Percentiles rank a stretch among this genome's conserved stretches.
Conservation (phyloP, 2,113 vertebrate species). For the Alethe diademata region DNA sequence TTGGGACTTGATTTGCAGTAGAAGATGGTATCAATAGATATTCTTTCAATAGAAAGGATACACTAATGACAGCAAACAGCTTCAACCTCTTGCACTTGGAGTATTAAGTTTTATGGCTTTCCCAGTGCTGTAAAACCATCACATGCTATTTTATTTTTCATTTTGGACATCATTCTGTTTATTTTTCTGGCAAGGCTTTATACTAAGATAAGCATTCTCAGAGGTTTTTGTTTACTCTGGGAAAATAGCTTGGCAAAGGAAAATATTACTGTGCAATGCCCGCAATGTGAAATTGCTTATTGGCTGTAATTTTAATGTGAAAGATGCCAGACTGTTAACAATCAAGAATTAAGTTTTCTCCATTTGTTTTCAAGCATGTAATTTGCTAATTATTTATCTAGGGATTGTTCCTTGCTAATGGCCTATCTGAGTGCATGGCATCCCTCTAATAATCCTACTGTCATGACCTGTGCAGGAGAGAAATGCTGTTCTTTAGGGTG, state of each 20-base stretch:
- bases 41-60: not conserved
- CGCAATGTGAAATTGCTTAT: not conserved
- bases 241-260: conserved; percentile 30
- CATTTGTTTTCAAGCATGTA: not conserved
- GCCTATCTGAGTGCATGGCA: not conserved
- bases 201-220: conserved; percentile 45
- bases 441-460: not conserved
- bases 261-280: not conserved
- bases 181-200: conserved; percentile 57
- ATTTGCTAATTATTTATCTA: not conserved
- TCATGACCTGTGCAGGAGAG: not conserved
- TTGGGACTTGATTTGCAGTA: not conserved
- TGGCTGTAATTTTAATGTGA: not conserved
- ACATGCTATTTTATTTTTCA: conserved; percentile 51
- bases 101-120: conserved; percentile 3
- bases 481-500: fast-evolving
- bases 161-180: conserved; percentile 31
- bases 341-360: not conserved
- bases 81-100: not conserved
- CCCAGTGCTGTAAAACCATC: conserved; percentile 11
- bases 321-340: not conserved
- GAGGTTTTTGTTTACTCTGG: conserved; percentile 9
- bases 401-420: not conserved
- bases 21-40: not conserved
- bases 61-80: not conserved